phyloP scores from a whole-genome alignment of 2,888 invertebrate species.

The Stictocephala bisonia region DNA sequence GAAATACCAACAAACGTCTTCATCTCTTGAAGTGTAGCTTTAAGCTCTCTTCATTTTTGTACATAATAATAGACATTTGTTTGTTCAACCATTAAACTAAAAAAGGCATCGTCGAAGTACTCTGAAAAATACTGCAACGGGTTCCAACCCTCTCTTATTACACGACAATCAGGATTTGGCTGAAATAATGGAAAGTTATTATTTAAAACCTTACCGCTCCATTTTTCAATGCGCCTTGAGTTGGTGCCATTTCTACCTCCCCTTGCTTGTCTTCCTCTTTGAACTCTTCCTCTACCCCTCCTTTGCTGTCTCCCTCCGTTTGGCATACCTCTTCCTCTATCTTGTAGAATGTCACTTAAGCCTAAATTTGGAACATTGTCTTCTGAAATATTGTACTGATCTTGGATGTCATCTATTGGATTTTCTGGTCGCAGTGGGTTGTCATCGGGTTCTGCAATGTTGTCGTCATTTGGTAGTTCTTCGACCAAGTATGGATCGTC shows the following conservation, averaged over 20 bases:
- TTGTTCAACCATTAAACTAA: background rate
- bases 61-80: background rate
- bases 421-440: no score
- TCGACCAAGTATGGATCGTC: no score
- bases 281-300: background rate
- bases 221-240: background rate
- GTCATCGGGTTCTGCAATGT: no score
- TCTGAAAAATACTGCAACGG: conserved; percentile 9
- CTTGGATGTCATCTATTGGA: no score
- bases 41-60: background rate
- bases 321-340: no score
- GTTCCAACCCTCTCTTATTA: background rate
- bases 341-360: no score
- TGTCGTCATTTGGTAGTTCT: no score
- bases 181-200: no score
- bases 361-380: no score
- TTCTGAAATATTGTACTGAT: no score
- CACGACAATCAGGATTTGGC: background rate
- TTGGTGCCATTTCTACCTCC: background rate
- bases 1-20: conserved; percentile 14
- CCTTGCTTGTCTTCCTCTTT: background rate
- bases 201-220: background rate
- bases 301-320: no score
- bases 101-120: background rate
- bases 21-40: background rate